Conservation (phyloP, 1,140 invertebrate species). For the Meloidogyne exigua region DNA sequence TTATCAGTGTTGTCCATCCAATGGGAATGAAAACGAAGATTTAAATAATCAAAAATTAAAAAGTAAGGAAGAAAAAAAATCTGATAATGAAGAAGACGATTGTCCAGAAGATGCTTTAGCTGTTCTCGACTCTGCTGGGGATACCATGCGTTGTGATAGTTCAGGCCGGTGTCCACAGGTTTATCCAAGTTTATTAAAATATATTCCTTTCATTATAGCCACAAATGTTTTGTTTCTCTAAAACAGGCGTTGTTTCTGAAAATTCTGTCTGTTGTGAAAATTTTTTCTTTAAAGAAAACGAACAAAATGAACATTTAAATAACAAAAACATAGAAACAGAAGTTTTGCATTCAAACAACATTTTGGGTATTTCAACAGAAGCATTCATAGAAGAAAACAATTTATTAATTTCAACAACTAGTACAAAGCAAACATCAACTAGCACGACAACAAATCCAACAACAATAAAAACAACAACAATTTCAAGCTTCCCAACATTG, state of each 20-base stretch:
- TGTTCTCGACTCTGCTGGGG: slow-evolving; percentile 30
- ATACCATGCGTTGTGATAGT: slow-evolving; percentile 24
- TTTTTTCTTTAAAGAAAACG: neutral
- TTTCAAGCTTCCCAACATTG: too few relatives aligned
- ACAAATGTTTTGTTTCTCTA: neutral
- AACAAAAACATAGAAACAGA: neutral
- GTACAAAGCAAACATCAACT: too few relatives aligned
- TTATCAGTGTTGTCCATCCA: slow-evolving; percentile 46
- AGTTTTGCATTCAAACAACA: neutral
- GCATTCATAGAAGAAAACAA: neutral
- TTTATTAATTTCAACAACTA: neutral
- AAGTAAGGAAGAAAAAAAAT: neutral
- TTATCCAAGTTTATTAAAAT: neutral
- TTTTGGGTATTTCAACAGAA: neutral
- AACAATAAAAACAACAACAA: too few relatives aligned
- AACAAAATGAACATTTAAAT: neutral
- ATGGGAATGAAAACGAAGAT: neutral
- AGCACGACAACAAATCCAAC: too few relatives aligned
- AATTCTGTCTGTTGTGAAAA: neutral
- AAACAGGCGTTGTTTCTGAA: neutral
- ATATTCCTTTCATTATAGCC: neutral
- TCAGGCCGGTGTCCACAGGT: slow-evolving; percentile 35
- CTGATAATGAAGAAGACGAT: slow-evolving; percentile 7
- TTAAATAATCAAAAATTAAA: neutral
- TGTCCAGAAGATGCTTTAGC: slow-evolving; percentile 39